Conservation (phyloP, 2,888 invertebrate species). For the Diachrysia chrysitis region DNA sequence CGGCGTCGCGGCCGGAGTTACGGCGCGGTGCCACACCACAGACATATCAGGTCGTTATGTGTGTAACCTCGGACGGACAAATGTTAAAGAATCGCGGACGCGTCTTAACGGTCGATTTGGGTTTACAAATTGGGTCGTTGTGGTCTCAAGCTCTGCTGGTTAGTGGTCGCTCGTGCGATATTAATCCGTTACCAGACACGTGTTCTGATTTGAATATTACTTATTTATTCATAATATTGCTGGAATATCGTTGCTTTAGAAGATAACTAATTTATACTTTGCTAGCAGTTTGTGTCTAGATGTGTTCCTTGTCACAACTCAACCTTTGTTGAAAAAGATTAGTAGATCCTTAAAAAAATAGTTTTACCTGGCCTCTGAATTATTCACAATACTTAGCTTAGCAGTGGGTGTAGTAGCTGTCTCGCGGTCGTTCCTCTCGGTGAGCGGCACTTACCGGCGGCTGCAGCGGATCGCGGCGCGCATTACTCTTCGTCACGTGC, state of each 20-base stretch:
- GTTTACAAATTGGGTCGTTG: background rate
- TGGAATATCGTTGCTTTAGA: background rate
- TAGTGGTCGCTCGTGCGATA: background rate
- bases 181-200: background rate
- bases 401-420: background rate
- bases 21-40: background rate
- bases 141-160: background rate
- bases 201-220: background rate
- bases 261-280: background rate
- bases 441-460: background rate
- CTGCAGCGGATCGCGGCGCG: constrained; percentile 6
- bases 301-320: background rate
- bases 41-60: background rate
- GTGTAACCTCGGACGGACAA: background rate
- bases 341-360: background rate
- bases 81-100: background rate
- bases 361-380: background rate
- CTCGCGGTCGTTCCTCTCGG: constrained; percentile 1
- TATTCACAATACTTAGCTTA: constrained; percentile 38
- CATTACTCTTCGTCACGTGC: constrained; percentile 40
- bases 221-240: background rate
- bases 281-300: background rate
- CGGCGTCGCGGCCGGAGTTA: too few species aligned
- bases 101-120: constrained; percentile 1
- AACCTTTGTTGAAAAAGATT: background rate